Conservation (phyloP, 2,113 vertebrate genomes). For the Gavialis gangeticus region DNA sequence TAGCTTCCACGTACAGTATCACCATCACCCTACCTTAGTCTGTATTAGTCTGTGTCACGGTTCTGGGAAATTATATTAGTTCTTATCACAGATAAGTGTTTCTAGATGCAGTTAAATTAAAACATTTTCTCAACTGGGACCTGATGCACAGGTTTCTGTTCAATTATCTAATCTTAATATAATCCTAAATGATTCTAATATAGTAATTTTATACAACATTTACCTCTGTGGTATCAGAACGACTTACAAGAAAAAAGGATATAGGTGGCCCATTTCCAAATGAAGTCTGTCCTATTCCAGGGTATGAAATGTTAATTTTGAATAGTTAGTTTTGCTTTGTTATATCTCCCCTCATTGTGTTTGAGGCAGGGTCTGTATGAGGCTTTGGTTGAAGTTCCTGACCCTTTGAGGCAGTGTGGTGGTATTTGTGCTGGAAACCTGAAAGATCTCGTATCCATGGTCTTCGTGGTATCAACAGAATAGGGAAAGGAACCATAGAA, state of each 20-base stretch:
- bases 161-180: constrained; percentile 56
- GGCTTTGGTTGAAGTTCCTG: too few species aligned
- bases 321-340: too few species aligned
- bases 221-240: background rate
- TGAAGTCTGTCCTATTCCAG: too few species aligned
- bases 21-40: background rate
- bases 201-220: background rate
- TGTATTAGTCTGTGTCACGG: background rate
- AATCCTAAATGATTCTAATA: background rate
- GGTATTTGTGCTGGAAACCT: background rate
- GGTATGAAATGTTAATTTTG: too few species aligned
- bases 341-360: too few species aligned
- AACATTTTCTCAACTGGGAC: constrained; percentile 41
- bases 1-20: background rate
- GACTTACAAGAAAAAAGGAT: background rate
- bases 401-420: background rate
- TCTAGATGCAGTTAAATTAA: constrained; percentile 45
- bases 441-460: background rate
- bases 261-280: background rate
- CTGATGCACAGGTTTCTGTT: background rate
- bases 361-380: too few species aligned
- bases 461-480: background rate
- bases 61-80: constrained; percentile 40
- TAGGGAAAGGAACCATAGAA: background rate
- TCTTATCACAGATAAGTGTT: constrained; percentile 16